Conservation (phyloP, 2,888 invertebrate genomes). For the Drosophila kambysellisi region DNA sequence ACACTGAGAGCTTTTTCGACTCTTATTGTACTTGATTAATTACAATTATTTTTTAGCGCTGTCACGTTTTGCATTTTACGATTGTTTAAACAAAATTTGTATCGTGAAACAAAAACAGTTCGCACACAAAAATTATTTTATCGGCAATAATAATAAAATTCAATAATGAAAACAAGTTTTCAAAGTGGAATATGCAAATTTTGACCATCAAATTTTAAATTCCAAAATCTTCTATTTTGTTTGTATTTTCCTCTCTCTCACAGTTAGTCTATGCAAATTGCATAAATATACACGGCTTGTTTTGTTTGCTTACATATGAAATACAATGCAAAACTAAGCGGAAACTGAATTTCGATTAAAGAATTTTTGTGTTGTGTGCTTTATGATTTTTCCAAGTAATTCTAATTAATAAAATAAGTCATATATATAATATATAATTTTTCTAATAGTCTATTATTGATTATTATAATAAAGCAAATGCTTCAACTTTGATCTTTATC, state of each 20-base stretch:
- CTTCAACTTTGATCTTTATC: background rate
- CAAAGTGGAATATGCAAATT: conserved; percentile 58
- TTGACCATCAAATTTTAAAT: conserved; percentile 22
- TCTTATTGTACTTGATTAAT: conserved; percentile 70
- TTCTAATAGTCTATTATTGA: background rate
- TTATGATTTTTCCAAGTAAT: conserved; percentile 8
- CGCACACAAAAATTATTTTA: conserved; percentile 25
- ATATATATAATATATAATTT: background rate
- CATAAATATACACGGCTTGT: conserved; percentile 13
- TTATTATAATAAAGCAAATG: background rate
- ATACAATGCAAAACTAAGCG: conserved; percentile 44
- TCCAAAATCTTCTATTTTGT: conserved; percentile 33
- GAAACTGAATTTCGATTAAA: conserved; percentile 46
- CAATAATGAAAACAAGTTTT: conserved; percentile 56
- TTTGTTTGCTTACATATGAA: conserved; percentile 23
- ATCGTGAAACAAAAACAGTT: conserved; percentile 14
- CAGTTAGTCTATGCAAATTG: conserved; percentile 68
- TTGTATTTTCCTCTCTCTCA: conserved; percentile 27
- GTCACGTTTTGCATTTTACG: conserved; percentile 44
- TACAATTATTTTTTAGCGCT: conserved; percentile 37
- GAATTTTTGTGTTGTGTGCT: conserved; percentile 1
- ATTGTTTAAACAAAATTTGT: conserved; percentile 34
- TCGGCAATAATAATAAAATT: conserved; percentile 26
- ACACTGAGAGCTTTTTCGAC: conserved; percentile 45
- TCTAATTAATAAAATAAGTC: too few species aligned